Percentiles rank a stretch among this genome's conserved stretches.
These are phyloP conservation scores for Rhombomys opimus DNA, from an alignment of 2,113 vertebrate species.

Conservation along the genomic window DNA sequence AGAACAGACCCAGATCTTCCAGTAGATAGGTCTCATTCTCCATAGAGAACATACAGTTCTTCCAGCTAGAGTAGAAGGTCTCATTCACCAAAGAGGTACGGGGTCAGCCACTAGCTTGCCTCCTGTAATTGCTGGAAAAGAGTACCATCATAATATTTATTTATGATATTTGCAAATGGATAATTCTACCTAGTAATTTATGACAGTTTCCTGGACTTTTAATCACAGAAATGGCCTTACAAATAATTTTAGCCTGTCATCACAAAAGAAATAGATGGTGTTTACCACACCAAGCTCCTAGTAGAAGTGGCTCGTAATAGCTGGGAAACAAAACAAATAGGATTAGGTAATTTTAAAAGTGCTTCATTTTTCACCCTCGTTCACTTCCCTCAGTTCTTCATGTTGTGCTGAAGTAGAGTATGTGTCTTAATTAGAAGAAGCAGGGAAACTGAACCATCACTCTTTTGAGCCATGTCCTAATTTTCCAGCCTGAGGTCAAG, in stretches of 20 bases:
- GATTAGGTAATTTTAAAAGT: constrained; percentile 78
- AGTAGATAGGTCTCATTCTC: background rate
- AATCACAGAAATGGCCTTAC: constrained; percentile 76
- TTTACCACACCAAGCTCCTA: constrained; percentile 52
- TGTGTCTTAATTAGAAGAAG: constrained; percentile 79
- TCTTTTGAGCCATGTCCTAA: constrained; percentile 67
- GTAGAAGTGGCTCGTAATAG: constrained; percentile 51
- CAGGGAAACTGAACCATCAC: constrained; percentile 70
- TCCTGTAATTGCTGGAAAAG: constrained; percentile 50
- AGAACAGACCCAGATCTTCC: background rate
- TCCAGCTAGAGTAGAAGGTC: background rate
- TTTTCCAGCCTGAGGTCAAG: constrained; percentile 53
- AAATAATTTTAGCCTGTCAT: constrained; percentile 76
- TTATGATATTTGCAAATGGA: constrained; percentile 75
- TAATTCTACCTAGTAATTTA: constrained; percentile 72
- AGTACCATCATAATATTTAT: constrained; percentile 53
- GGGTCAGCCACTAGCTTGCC: constrained; percentile 49
- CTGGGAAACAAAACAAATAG: constrained; percentile 75
- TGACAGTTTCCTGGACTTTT: constrained; percentile 66
- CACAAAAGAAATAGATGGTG: constrained; percentile 70
- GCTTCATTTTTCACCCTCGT: constrained; percentile 75
- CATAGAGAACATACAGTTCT: background rate
- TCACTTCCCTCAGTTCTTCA: constrained; percentile 51
- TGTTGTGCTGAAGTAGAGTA: constrained; percentile 54
- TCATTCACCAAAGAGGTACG: background rate